A percentile compares a stretch with the other conserved stretches of the same genome.
Conservation (phyloP, 2,888 invertebrate species). For the Caenorhabditis sulstoni region DNA sequence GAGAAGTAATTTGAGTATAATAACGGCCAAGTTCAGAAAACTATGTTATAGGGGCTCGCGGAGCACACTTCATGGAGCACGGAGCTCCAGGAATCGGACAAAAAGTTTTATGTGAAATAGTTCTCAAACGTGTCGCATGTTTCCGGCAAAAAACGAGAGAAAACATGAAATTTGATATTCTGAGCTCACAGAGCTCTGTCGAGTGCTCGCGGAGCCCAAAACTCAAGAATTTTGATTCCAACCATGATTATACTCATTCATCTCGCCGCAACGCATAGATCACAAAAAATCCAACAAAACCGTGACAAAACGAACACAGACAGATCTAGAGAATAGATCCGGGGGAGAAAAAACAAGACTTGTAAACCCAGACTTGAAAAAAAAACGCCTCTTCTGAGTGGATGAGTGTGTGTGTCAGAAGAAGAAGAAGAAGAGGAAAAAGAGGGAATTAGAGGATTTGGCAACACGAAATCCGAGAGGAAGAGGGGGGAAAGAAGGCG, state of each 20-base stretch:
- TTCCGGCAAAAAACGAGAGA: no score
- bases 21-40: no score
- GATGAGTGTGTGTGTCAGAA: no score
- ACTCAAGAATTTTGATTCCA: neutral
- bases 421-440: neutral
- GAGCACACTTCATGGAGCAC: neutral
- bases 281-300: neutral
- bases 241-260: constrained; percentile 6
- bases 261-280: no score
- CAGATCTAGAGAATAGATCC: neutral
- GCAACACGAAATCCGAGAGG: constrained; percentile 32
- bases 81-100: no score
- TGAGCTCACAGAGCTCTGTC: no score
- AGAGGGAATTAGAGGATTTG: constrained; percentile 19
- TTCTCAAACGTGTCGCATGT: no score
- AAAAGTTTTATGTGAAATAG: no score
- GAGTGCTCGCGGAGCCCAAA: neutral
- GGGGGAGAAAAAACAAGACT: neutral
- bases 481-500: constrained; percentile 22
- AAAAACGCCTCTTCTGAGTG: no score
- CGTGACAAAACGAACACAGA: neutral
- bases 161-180: neutral
- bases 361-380: no score
- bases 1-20: no score
- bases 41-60: neutral